Base-by-base conservation (phyloP, 2,888 invertebrate species). In the Coleophora deauratella region DNA sequence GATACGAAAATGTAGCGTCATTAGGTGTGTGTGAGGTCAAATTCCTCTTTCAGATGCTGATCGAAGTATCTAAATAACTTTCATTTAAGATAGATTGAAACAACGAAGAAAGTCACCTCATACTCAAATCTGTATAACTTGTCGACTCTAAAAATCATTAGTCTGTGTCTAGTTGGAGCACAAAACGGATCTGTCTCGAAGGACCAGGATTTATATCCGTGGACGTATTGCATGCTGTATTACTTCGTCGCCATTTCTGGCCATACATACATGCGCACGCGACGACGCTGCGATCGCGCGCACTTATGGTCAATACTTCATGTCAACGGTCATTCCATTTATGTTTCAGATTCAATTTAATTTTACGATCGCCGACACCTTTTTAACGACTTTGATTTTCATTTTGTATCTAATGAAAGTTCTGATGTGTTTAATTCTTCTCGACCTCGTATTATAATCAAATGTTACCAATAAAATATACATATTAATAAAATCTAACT, bases 131-230 rank as follows among this genome's bases (percentile, higher is more conserved):
- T n/a, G n/a, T n/a, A n/a, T n/a, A n/a, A n/a, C n/a, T n/a, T 38
- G 34, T 33, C 38, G 11, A 11, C 21, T 41, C 36, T 35, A 27
- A 14, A 33, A 21, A 12, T 47, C 40, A 37, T 40, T 42, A 38
- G 37, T 10, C 32, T 33, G 38, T 33, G 14, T 47, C 46, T 53
- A 51, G 52, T 58, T 55, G 59, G 52, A 21, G 33, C 35, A 58
- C 59, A 61, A 63, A 70, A 66, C 66, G 58, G 60, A 66, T 69
- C 67, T 63, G 59, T 65, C 64, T 62, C 61, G 63, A 61, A 65
- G 58, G 62, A 65, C 62, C 62, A 67, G 71, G 21, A 77, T 77
- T 77, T 76, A 79, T 74, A 53, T 27, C 11, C 34, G 31, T 35
- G 9, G 33, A 32, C 37, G 43, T 12, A 27, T 14, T 21, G 21